Conservation (phyloP, 92 coral and sea anemone genomes). For the Bergia sp. region DNA sequence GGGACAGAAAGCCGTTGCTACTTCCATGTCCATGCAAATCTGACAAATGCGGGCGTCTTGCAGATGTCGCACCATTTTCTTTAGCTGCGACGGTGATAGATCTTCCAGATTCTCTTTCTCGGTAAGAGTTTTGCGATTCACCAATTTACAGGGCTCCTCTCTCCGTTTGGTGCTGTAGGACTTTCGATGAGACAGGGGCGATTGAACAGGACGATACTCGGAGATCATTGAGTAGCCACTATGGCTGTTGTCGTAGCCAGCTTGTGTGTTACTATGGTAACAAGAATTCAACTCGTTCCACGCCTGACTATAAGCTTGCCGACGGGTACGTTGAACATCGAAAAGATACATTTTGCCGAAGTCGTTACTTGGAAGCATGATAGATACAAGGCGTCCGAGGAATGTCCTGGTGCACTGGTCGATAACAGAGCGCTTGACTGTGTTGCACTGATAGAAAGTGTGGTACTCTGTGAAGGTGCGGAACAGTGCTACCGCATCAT, state of each 20-base stretch:
- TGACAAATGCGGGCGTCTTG: conserved; percentile 97
- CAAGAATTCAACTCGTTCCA: conserved; percentile 89
- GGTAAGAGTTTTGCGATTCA: conserved; percentile 53
- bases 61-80: conserved; percentile 87
- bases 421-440: conserved; percentile 94
- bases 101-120: conserved; percentile 72
- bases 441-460: conserved; percentile 96
- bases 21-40: conserved; percentile 98
- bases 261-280: conserved; percentile 69
- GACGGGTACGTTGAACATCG: conserved; percentile 93
- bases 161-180: conserved; percentile 61
- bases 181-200: conserved; percentile 93
- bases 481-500: conserved; percentile 86
- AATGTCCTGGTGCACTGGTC: conserved; percentile 96
- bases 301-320: conserved; percentile 97
- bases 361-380: conserved; percentile 76
- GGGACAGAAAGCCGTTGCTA: conserved; percentile 98
- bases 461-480: conserved; percentile 98
- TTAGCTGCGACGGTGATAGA: conserved; percentile 77
- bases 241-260: conserved; percentile 56
- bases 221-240: conserved; percentile 59
- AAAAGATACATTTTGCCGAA: conserved; percentile 90
- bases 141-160: conserved; percentile 64
- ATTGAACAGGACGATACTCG: conserved; percentile 97
- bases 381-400: conserved; percentile 80